Conservation (phyloP, 1,140 invertebrate species). For the Paralvinella palmiformis region DNA sequence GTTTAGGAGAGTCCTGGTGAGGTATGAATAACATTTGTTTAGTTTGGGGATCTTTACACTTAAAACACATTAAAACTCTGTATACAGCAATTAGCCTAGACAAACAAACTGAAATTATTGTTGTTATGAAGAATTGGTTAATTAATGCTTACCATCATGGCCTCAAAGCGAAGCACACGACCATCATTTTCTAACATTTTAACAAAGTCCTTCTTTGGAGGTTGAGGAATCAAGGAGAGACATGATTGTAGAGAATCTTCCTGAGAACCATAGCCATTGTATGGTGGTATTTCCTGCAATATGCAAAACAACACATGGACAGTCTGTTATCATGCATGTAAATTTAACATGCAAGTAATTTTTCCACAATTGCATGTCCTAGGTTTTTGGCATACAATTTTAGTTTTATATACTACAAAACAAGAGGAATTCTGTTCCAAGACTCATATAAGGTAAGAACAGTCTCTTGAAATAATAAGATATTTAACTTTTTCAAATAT, state of each 20-base stretch:
- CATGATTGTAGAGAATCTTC: conserved; percentile 70
- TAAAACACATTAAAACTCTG: not conserved
- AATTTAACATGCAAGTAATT: too few species aligned
- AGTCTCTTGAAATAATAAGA: too few species aligned
- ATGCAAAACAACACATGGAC: too few species aligned
- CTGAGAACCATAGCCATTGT: conserved; percentile 79
- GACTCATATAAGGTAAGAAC: too few species aligned
- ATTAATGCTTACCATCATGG: conserved; percentile 48
- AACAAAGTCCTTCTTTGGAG: conserved; percentile 68
- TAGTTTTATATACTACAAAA: too few species aligned
- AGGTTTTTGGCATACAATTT: too few species aligned
- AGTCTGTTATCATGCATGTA: too few species aligned
- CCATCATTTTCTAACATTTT: conserved; percentile 75
- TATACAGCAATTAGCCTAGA: not conserved
- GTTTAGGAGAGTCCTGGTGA: conserved; percentile 41
- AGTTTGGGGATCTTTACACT: too few species aligned
- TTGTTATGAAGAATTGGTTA: not conserved
- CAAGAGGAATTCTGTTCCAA: too few species aligned
- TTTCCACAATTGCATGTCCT: too few species aligned
- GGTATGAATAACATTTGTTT: too few species aligned
- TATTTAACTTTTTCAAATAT: too few species aligned
- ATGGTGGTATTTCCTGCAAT: conserved; percentile 65
- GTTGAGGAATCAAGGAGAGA: conserved; percentile 61
- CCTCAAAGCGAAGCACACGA: conserved; percentile 53
- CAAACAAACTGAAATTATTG: not conserved